A percentile compares a stretch with the other conserved stretches of the same genome.
Conservation (phyloP, 2,888 invertebrate species). For the Galerucella pusilla region DNA sequence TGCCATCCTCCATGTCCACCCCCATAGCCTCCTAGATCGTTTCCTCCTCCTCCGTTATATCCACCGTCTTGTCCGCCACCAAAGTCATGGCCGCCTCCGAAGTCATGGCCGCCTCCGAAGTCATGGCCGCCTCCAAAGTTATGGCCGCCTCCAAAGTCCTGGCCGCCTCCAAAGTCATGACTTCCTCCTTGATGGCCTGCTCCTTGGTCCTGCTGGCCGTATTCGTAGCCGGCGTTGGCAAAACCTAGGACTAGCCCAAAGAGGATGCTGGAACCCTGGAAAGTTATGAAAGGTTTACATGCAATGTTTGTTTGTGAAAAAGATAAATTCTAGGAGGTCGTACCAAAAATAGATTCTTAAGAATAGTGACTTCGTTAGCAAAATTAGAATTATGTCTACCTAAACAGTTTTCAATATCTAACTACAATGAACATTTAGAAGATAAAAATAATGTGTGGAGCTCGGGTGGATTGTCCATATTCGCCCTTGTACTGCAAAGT, state of each 20-base stretch:
- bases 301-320: too few species aligned
- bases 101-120: slow-evolving; percentile 53
- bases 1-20: slow-evolving; percentile 64
- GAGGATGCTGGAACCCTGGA: slow-evolving; percentile 53
- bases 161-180: slow-evolving; percentile 62
- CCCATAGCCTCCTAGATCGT: slow-evolving; percentile 64
- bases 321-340: too few species aligned
- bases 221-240: slow-evolving; percentile 51
- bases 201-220: slow-evolving; percentile 30
- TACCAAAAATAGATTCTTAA: too few species aligned
- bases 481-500: too few species aligned
- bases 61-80: slow-evolving; percentile 60
- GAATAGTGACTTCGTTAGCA: too few species aligned
- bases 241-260: slow-evolving; percentile 53
- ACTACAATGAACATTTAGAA: too few species aligned
- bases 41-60: slow-evolving; percentile 59
- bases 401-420: too few species aligned
- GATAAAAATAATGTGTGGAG: too few species aligned
- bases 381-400: too few species aligned
- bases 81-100: slow-evolving; percentile 61
- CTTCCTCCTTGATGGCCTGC: slow-evolving; percentile 42
- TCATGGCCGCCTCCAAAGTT: slow-evolving; percentile 53
- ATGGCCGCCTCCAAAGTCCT: slow-evolving; percentile 57
- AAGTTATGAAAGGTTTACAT: slow-evolving; percentile 25
- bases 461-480: too few species aligned